These are phyloP conservation scores for Orientallactaga bullata DNA, from an alignment of 2,113 vertebrate genomes.

Conservation along the genomic window DNA sequence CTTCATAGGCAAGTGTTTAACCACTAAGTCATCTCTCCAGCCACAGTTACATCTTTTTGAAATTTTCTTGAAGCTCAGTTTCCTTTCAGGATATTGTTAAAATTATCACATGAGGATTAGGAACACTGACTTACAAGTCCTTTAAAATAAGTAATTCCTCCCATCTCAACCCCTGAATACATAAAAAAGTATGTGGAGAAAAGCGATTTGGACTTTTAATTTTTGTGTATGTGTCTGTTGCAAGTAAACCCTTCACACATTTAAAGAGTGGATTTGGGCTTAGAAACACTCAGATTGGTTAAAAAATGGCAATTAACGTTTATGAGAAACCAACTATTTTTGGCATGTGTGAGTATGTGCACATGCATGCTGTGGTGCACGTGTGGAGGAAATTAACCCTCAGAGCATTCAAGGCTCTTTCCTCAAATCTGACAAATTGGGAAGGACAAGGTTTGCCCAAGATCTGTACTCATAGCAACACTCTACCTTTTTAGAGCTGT, in stretches of 20 bases:
- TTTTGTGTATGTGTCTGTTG: not conserved
- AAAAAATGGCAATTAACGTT: not conserved
- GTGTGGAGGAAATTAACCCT: not conserved
- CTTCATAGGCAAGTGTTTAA: no score
- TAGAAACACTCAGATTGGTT: not conserved
- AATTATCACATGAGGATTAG: not conserved
- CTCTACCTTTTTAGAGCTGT: not conserved
- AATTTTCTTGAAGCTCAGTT: not conserved
- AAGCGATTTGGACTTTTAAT: not conserved
- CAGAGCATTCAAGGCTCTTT: not conserved
- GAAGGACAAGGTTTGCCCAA: not conserved
- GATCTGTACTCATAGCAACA: not conserved
- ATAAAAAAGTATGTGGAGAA: not conserved
- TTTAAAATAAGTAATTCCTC: not conserved
- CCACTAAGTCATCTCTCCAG: no score
- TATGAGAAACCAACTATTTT: not conserved
- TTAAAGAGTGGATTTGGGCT: not conserved
- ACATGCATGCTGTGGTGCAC: no score
- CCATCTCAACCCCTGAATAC: not conserved
- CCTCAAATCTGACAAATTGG: not conserved
- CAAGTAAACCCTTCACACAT: not conserved
- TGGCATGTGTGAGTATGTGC: not conserved
- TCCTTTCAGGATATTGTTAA: slow-evolving; percentile 5
- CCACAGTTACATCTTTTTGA: no score
- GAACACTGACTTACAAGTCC: not conserved